Percentiles rank a stretch among this genome's conserved stretches.
phyloP scores from a whole-genome alignment of 35 echinoderm and acorn worm genomes.

The Antedon bifida region DNA sequence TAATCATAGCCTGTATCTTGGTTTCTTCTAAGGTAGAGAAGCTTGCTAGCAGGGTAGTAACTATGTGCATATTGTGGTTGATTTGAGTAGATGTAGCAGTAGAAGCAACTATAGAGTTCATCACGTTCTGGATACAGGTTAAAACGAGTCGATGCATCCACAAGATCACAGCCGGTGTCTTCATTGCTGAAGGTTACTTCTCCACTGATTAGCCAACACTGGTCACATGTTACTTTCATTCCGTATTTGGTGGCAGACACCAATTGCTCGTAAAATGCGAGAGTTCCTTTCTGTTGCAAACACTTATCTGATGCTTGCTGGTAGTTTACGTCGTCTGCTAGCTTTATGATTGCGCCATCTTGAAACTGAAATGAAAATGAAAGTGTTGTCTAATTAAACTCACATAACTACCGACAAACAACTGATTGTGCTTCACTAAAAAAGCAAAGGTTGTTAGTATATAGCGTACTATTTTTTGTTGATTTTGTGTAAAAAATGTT shows the following conservation, averaged over 20 bases:
- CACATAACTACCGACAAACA: too few species aligned
- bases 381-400: too few species aligned
- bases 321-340: neutral
- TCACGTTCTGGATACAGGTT: neutral
- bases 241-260: neutral
- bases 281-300: neutral
- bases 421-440: too few species aligned
- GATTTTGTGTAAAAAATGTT: too few species aligned
- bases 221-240: neutral
- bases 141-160: neutral
- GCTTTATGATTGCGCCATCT: neutral
- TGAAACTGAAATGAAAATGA: too few species aligned
- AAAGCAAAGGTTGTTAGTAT: too few species aligned
- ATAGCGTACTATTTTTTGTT: too few species aligned
- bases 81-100: neutral
- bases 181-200: neutral
- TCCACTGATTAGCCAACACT: neutral
- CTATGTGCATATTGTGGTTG: neutral
- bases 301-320: neutral
- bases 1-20: neutral
- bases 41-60: neutral
- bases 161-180: neutral
- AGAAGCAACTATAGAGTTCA: neutral
- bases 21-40: neutral
- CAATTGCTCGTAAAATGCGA: neutral